phyloP scores from a whole-genome alignment of 2,888 invertebrate genomes.

The Melinaea menophilus region DNA sequence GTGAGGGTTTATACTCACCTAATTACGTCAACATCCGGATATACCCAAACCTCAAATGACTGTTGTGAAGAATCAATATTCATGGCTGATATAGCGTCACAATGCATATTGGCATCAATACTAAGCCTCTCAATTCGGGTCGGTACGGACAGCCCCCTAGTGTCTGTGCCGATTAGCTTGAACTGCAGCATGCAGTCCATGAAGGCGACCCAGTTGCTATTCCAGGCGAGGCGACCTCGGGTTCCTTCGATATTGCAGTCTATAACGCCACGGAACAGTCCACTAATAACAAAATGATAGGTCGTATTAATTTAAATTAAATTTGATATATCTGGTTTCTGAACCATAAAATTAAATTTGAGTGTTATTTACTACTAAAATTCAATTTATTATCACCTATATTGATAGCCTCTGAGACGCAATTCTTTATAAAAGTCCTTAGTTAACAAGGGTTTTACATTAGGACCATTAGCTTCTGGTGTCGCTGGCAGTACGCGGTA shows the following conservation, averaged over 20 bases:
- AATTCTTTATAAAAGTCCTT: slow-evolving; percentile 85
- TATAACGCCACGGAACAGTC: slow-evolving; percentile 79
- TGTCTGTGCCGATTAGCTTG: slow-evolving; percentile 82
- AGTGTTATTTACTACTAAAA: slow-evolving; percentile 31
- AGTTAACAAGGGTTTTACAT: slow-evolving; percentile 72
- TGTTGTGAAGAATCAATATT: slow-evolving; percentile 64
- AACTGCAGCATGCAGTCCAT: slow-evolving; percentile 94
- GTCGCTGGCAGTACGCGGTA: slow-evolving; percentile 68
- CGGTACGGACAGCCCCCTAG: slow-evolving; percentile 84
- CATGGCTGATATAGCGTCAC: slow-evolving; percentile 68
- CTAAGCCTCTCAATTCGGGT: slow-evolving; percentile 84
- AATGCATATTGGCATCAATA: slow-evolving; percentile 83
- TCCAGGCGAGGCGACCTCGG: slow-evolving; percentile 80
- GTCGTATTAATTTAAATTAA: no score
- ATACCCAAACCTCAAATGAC: slow-evolving; percentile 67
- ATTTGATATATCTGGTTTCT: no score
- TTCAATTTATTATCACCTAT: slow-evolving; percentile 53
- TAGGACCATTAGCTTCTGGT: slow-evolving; percentile 57
- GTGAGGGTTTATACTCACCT: slow-evolving; percentile 44
- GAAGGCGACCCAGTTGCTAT: slow-evolving; percentile 91
- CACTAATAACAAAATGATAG: slow-evolving; percentile 45
- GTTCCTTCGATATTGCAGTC: slow-evolving; percentile 73
- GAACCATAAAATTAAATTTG: not conserved
- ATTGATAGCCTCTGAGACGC: slow-evolving; percentile 83
- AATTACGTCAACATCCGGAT: slow-evolving; percentile 70